Conservation (phyloP, 2,888 invertebrate genomes). For the Athrips mouffetella region DNA sequence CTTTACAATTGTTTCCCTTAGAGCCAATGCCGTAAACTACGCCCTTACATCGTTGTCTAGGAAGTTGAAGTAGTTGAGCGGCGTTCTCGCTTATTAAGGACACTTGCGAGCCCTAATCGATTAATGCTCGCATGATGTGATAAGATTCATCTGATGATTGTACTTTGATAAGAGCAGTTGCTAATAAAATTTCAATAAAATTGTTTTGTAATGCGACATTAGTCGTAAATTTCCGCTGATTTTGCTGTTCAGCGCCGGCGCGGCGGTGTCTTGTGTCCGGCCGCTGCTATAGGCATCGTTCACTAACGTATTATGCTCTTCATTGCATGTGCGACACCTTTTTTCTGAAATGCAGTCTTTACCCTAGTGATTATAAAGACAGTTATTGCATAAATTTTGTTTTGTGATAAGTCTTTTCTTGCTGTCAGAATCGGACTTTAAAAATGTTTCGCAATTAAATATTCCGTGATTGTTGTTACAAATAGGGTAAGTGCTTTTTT, state of each 20-base stretch:
- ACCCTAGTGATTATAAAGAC: neutral
- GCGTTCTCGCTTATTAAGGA: slow-evolving; percentile 18
- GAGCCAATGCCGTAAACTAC: slow-evolving; percentile 7
- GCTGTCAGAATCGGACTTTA: neutral
- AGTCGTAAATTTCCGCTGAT: no score
- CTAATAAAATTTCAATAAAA: neutral
- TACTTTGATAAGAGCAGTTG: slow-evolving; percentile 12
- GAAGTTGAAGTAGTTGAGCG: slow-evolving; percentile 11
- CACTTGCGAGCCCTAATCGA: slow-evolving; percentile 17
- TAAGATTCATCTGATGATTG: slow-evolving; percentile 1
- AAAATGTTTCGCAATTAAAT: neutral
- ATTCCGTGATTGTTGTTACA: neutral
- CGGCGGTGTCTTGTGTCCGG: no score
- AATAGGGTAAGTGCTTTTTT: neutral
- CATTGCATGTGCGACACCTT: neutral
- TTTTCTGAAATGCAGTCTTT: neutral
- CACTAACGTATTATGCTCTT: neutral
- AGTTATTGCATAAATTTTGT: neutral
- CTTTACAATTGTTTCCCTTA: slow-evolving; percentile 17
- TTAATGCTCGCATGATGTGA: slow-evolving; percentile 7
- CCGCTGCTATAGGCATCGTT: no score
- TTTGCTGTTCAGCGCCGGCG: no score
- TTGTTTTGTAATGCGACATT: neutral
- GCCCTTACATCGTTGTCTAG: slow-evolving; percentile 1
- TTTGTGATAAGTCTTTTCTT: slow-evolving; percentile 1